Conservation (phyloP, 2,888 invertebrate genomes). For the Harpalus rufipes region DNA sequence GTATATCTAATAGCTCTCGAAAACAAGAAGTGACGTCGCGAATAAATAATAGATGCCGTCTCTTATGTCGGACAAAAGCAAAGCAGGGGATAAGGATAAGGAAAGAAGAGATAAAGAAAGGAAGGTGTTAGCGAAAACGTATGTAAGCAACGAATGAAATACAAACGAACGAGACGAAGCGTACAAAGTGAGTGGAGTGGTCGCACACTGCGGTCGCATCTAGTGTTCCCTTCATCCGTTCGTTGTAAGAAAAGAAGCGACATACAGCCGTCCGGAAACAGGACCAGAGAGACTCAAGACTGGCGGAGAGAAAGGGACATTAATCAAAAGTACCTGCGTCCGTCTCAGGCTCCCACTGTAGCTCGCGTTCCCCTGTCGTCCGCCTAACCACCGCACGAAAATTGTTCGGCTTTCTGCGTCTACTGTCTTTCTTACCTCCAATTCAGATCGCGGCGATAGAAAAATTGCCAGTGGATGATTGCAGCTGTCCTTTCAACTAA, state of each 20-base stretch:
- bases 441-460: conserved; percentile 37
- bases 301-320: conserved; percentile 70
- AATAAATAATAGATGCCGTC: conserved; percentile 64
- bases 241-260: conserved; percentile 36
- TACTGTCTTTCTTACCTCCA: conserved; percentile 60
- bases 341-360: conserved; percentile 20
- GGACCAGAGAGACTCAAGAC: conserved; percentile 70
- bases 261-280: conserved; percentile 67
- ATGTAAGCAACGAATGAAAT: conserved; percentile 52
- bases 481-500: neutral
- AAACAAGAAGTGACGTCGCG: conserved; percentile 62
- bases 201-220: conserved; percentile 6
- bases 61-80: conserved; percentile 48
- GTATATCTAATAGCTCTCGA: conserved; percentile 59
- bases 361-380: neutral
- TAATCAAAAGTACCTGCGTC: conserved; percentile 71
- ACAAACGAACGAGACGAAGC: conserved; percentile 47
- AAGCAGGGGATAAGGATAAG: neutral
- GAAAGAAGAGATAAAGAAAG: conserved; percentile 37
- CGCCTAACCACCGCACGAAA: conserved; percentile 8
- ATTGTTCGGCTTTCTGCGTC: conserved; percentile 61
- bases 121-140: conserved; percentile 43
- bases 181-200: conserved; percentile 44
- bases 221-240: conserved; percentile 30
- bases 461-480: conserved; percentile 36